These are phyloP conservation scores for Embiotoca jacksoni DNA, from an alignment of 2,113 vertebrate genomes.

Conservation along the genomic window DNA sequence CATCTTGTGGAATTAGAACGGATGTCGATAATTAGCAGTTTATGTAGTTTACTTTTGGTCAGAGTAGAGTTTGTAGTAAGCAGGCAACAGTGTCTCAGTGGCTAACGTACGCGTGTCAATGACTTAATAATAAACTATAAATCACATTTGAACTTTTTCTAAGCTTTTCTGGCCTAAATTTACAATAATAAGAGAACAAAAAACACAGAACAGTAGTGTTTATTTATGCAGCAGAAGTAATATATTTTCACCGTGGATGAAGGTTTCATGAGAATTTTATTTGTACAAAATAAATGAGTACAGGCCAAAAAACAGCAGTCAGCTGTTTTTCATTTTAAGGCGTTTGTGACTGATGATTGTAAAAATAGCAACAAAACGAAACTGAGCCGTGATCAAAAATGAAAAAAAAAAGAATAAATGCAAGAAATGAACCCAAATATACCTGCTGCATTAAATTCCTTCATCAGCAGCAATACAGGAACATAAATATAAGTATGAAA, in stretches of 20 bases:
- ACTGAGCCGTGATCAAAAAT: slow-evolving; percentile 5
- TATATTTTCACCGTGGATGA: not conserved
- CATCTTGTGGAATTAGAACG: no score
- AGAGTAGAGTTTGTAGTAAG: no score
- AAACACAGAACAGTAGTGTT: no score
- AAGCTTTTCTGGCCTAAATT: no score
- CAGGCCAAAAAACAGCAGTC: slow-evolving; percentile 15
- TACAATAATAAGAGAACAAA: no score
- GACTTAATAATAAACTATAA: no score
- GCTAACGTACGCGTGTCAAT: no score
- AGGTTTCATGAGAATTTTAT: slow-evolving; percentile 60
- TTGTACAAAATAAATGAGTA: slow-evolving; percentile 58
- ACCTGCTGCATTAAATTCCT: slow-evolving; percentile 2
- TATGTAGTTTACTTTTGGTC: no score
- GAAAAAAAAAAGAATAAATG: not conserved
- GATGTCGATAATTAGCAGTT: no score
- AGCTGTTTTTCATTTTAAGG: not conserved
- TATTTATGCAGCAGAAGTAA: no score
- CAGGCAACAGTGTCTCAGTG: no score
- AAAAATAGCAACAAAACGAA: slow-evolving; percentile 31
- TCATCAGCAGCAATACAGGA: slow-evolving; percentile 7
- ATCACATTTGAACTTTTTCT: no score
- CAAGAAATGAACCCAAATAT: slow-evolving; percentile 13
- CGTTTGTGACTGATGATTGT: not conserved
- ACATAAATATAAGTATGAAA: not conserved